Evolutionary conservation across 2,113 vertebrate genomes (phyloP), one percentile per base, ranked within the genome.

Genomic region (Rhinopomastus cyanomelas): DNA sequence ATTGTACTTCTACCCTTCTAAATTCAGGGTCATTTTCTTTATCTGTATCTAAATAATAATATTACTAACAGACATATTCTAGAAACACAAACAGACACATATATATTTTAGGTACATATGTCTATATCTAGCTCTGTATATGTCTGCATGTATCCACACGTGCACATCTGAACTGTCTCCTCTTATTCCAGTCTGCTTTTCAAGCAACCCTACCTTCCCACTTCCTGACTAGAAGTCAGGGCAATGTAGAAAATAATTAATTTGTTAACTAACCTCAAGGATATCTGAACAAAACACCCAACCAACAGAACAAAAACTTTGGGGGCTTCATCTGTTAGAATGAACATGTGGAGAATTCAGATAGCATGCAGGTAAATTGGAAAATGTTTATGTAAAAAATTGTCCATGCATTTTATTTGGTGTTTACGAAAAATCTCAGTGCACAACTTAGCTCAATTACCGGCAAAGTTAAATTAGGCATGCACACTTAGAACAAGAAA

Each of bases 371-470:
- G 93, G 88, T 72, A 92, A 92, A 52, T 82, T 71, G 75, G 57
- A 93, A 95, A 96, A 95, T 77, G 57, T 92, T 95, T 91, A 74
- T 88, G 81, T 92, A 83, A 89, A 92, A 94, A 96, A 96, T 72
- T 92, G 81, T 29, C 87, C 93, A 85, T 90, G 94, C 90, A 89
- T 96, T 96, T 95, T 96, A 93, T 93, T 92, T 93, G 91, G 90
- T 88, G 83, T 88, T 95, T 92, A 83, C 85, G 89, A 91, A 93
- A 92, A 89, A 89, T 92, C 94, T 96, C 94, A 92, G 56, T 90
- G 80, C 83, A 90, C 91, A 92, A 94, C 83, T 94, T 94, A 95
- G 88, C 85, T 95, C 85, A 95, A 94, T 96, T 91, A 85, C 86
- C 9, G 2, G 84, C 75, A 89, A 92, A 92, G 94, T 93, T 95